A percentile compares a stretch with the other conserved stretches of the same genome.
phyloP scores from a whole-genome alignment of 2,888 invertebrate genomes.

The Phortica okadai region DNA sequence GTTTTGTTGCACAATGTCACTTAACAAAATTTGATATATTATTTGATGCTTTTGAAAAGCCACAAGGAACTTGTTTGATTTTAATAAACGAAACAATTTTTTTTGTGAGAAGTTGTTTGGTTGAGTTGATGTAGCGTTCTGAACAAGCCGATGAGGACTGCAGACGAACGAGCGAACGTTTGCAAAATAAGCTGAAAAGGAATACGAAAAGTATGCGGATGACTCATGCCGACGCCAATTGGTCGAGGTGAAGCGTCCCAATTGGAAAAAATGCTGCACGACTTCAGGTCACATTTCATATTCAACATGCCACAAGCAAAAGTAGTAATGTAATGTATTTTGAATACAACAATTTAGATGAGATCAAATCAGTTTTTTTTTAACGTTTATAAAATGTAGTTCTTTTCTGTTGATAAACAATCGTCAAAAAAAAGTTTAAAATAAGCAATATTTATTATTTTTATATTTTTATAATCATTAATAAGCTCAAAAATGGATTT shows the following conservation, averaged over 20 bases:
- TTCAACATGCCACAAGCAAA: too few relatives aligned
- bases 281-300: too few relatives aligned
- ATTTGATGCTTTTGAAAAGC: not conserved
- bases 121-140: not conserved
- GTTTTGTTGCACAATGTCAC: not conserved
- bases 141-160: slow-evolving; percentile 15
- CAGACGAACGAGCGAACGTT: not conserved
- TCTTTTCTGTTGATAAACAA: too few relatives aligned
- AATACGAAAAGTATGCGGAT: not conserved
- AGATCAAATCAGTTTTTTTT: too few relatives aligned
- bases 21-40: not conserved
- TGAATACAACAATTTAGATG: too few relatives aligned
- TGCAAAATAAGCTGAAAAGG: not conserved
- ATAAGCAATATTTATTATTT: too few relatives aligned
- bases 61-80: slow-evolving; percentile 12
- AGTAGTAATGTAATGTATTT: too few relatives aligned
- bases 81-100: not conserved
- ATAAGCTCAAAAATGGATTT: too few relatives aligned
- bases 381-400: too few relatives aligned
- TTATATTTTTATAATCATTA: too few relatives aligned
- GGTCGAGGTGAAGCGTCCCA: not conserved
- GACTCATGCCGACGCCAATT: not conserved
- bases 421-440: too few relatives aligned
- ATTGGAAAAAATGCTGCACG: not conserved
- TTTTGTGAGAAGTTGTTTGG: not conserved